Evolutionary conservation across 2,797 vertebrate species (phyloP), one percentile per base, ranked within the genome.

Genomic region (Anomalospiza imberbis): DNA sequence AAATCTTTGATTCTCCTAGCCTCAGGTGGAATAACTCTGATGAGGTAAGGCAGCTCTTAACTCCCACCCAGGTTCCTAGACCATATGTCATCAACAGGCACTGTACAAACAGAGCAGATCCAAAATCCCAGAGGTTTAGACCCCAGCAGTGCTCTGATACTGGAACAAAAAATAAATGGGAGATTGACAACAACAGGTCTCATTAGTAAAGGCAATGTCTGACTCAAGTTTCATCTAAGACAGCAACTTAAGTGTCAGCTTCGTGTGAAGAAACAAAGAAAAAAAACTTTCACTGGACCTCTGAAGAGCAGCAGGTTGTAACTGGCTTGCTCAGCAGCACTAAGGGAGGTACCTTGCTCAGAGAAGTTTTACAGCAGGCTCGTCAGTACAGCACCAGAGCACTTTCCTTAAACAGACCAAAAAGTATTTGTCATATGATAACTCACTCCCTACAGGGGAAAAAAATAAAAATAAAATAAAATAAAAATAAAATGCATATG

Each of bases 21-120:
- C 34, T 24, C 18, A 4, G n/a, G 36, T n/a, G 6, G 21, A 6
- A 62, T 25, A 62, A 13, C 12, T 13, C n/a, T 11, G 21, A 5
- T 45, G 34, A 24, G 26, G 15, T 22, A 32, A 47, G 60, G 66
- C 73, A 36, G 32, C 29, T 34, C 48, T 34, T 3, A 7, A 9
- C 15, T 3, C 55, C n/a, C 8, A 12, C 4, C 51, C 66, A 8
- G 0, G 0, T 40, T 7, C 20, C 42, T 0, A 13, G 3, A 11
- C 9, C 54, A 10, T 47, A 16, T 2, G 65, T 44, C 73, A 28
- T 4, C 42, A 24, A 7, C 9, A 3, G 17, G 47, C 19, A 58
- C 45, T 7, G 32, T 1, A 13, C 47, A 20, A 17, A 45, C 21
- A 13, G 25, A 44, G 47, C 1, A 25, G 4, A 28, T 14, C 26